A percentile compares a stretch with the other conserved stretches of the same genome.
These are phyloP conservation scores for Cetoscarus ocellatus DNA, from an alignment of 2,797 vertebrate species.

Conservation along the genomic window DNA sequence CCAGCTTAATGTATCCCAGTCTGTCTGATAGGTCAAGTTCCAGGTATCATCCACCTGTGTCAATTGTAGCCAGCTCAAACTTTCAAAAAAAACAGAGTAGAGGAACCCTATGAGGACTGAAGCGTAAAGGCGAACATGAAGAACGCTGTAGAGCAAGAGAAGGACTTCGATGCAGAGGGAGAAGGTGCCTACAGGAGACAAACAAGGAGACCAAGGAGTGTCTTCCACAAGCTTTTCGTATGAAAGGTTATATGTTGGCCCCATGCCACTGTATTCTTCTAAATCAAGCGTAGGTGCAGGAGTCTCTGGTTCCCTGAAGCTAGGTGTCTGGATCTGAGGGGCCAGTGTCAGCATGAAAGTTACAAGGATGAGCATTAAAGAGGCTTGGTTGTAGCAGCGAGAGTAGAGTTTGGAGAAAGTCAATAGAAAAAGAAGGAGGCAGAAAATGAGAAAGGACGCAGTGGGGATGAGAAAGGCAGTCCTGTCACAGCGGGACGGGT, in stretches of 20 bases:
- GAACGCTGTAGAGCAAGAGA: conserved; percentile 94
- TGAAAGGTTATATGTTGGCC: conserved; percentile 77
- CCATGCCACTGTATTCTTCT: conserved; percentile 68
- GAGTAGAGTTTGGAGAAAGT: conserved; percentile 93
- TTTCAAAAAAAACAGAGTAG: conserved; percentile 95
- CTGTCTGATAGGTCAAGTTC: conserved; percentile 64
- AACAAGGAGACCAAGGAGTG: conserved; percentile 78
- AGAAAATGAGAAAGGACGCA: conserved; percentile 89
- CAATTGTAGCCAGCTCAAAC: conserved; percentile 89
- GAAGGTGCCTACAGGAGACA: conserved; percentile 96
- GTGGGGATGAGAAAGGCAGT: conserved; percentile 88
- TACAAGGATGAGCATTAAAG: conserved; percentile 89
- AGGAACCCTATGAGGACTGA: conserved; percentile 92
- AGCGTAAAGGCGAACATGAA: conserved; percentile 94
- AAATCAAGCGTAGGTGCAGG: conserved; percentile 65
- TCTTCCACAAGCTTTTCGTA: conserved; percentile 44
- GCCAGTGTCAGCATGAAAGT: conserved; percentile 92
- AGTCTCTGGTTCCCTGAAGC: conserved; percentile 71
- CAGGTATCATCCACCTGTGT: conserved; percentile 49
- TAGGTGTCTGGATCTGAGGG: conserved; percentile 88
- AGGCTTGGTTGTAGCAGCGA: conserved; percentile 89
- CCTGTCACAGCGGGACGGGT: conserved; percentile 85
- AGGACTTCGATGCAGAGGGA: conserved; percentile 96
- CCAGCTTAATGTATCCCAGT: conserved; percentile 85
- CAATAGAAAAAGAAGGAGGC: conserved; percentile 90